Conservation (phyloP, 2,113 vertebrate species). For the Chaetodon trifascialis region DNA sequence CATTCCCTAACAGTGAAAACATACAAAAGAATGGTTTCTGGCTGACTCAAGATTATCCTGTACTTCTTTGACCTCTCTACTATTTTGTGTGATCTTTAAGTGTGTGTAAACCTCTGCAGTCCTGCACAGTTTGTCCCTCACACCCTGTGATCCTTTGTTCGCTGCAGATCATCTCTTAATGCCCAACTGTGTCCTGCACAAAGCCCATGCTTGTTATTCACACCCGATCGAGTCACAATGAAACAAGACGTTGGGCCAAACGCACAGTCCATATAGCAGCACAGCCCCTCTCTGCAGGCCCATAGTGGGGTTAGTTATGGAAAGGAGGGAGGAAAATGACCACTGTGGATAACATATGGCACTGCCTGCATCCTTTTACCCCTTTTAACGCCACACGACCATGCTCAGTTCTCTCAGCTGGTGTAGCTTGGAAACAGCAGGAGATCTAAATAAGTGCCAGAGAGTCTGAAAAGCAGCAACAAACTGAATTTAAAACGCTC, state of each 20-base stretch:
- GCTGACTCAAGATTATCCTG: neutral
- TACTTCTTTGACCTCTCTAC: slow-evolving; percentile 30
- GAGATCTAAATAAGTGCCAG: neutral
- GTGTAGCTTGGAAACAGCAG: no score
- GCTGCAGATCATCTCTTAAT: slow-evolving; percentile 57
- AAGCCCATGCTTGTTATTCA: slow-evolving; percentile 63
- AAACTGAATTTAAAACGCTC: neutral
- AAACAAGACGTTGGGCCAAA: slow-evolving; percentile 36
- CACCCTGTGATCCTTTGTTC: slow-evolving; percentile 64
- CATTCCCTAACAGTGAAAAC: neutral
- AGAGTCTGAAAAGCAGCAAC: neutral
- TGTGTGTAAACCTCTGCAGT: slow-evolving; percentile 12
- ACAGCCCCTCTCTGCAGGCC: slow-evolving; percentile 11
- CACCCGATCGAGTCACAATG: slow-evolving; percentile 70
- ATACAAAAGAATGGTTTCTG: neutral
- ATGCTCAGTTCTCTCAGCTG: no score
- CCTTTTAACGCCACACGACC: no score
- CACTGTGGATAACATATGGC: slow-evolving; percentile 27
- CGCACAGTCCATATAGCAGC: slow-evolving; percentile 29
- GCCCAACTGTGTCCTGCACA: slow-evolving; percentile 45
- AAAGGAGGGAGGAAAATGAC: slow-evolving; percentile 26
- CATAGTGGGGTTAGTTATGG: slow-evolving; percentile 15
- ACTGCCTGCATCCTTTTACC: slow-evolving; percentile 1
- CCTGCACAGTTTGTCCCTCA: slow-evolving; percentile 45
- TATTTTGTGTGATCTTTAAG: slow-evolving; percentile 22